Evolutionary conservation across 2,113 vertebrate species (phyloP), one percentile per base, ranked within the genome.

Genomic region (Dasyornis broadbenti): DNA sequence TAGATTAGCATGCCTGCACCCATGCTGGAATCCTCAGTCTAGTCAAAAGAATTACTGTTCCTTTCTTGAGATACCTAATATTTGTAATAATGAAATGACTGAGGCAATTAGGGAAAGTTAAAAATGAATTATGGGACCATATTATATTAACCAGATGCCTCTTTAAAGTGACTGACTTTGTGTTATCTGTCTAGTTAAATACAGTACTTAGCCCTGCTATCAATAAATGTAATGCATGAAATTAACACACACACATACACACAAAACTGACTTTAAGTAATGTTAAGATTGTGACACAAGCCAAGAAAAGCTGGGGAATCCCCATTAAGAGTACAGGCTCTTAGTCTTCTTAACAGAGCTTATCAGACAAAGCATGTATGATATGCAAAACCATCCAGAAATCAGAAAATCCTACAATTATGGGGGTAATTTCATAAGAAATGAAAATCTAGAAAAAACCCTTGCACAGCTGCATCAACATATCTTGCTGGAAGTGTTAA

Each of bases 1-100:
- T 99, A 99, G 99, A 99, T 99, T 99, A 99, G 99, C 98, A 98
- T 97, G 99, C 98, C 98, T 98, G 98, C 98, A 98, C 98, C 98
- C 98, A 98, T 95, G 98, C 98, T 94, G 98, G 98, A 98, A 98
- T 98, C 98, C 98, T 98, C 97, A 98, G 98, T 98, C 98, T 98
- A 98, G 98, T 98, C 98, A 98, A 98, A 98, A 97, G 98, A 98
- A 98, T 98, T 98, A 98, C 98, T 98, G 98, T 97, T 98, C 98
- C 98, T 98, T 97, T 98, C 98, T 98, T 98, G 97, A 95, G 97
- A 99, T 98, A 98, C 98, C 99, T 99, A 99, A 98, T 99, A 99
- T 99, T 99, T 99, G 98, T 98, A 99, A 99, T 99, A 99, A 99
- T 98, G 98, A 98, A 98, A 99, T 98, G 98, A 99, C 98, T 98